Evolutionary conservation across 2,888 invertebrate genomes (phyloP).

Genomic region (Phengaris arion): DNA sequence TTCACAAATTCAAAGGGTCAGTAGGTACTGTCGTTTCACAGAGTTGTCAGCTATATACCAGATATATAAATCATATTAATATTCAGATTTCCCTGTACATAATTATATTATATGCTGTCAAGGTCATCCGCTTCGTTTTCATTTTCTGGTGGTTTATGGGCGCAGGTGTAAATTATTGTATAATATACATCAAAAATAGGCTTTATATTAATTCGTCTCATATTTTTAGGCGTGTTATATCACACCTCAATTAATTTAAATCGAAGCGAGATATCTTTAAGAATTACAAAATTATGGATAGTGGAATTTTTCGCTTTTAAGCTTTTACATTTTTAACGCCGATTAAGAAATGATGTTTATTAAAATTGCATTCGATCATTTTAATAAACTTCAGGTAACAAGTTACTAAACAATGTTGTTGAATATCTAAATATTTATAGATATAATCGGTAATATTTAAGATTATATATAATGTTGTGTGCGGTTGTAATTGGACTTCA

Average conservation of each 20-base stretch:
- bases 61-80: constrained; percentile 1
- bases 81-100: constrained; percentile 4
- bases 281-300: background rate
- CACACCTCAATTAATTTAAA: background rate
- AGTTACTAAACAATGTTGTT: too few relatives aligned
- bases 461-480: too few relatives aligned
- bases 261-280: background rate
- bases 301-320: background rate
- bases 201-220: constrained; percentile 1
- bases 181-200: constrained; percentile 4
- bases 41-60: background rate
- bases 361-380: too few relatives aligned
- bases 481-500: too few relatives aligned
- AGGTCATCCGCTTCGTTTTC: background rate
- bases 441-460: too few relatives aligned
- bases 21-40: background rate
- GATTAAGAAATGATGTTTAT: background rate
- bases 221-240: background rate
- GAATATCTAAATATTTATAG: too few relatives aligned
- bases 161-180: background rate
- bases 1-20: background rate
- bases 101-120: background rate
- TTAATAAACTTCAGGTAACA: too few relatives aligned
- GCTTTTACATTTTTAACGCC: background rate
- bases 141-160: background rate